Evolutionary conservation across 2,797 vertebrate species (phyloP), one percentile per base, ranked within the genome.

Genomic region (Chrosomus eos): DNA sequence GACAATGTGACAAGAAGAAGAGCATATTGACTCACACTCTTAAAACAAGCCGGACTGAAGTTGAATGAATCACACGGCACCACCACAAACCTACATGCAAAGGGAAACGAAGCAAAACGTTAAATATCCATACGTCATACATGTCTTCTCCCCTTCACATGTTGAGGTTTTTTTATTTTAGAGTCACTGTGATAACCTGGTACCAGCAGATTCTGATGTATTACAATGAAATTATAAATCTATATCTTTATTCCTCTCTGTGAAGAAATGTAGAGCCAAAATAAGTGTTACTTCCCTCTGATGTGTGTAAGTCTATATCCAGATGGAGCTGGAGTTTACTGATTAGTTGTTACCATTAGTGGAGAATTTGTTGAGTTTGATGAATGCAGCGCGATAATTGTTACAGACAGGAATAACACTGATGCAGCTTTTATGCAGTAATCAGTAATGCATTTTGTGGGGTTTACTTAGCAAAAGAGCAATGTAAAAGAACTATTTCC

Each of bases 151-250:
- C 93, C 81, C 87, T 92, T 88, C 88, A 93, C 88, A 91, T 94
- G 93, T 94, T 31, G 62, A 31, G 62, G 13, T 86, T 77, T 87
- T 87, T 79, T 95, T 91, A 88, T 93, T 95, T 94, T 94, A 92
- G 91, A 93, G 94, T 95, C 94, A 96, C 95, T 96, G 94, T 96
- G 95, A 96, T 94, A 94, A 95, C 91, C 92, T 90, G 95, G 95
- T 95, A 96, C 95, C 95, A 95, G 95, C 95, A 96, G 94, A 94
- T 92, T 92, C 94, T 91, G 88, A 94, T 93, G 93, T 95, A 95
- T 93, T 91, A 91, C 93, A 90, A 95, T 94, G 89, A 94, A 94
- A 93, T 93, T 93, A 94, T 93, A 91, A 91, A 87, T 92, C 87
- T 89, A 93, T 92, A 92, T 90, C 89, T 91, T 92, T 92, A 93